A percentile compares a stretch with the other conserved stretches of the same genome.
Evolutionary conservation across 2,113 vertebrate genomes (phyloP).

Genomic region (Nyctereutes procyonoides): DNA sequence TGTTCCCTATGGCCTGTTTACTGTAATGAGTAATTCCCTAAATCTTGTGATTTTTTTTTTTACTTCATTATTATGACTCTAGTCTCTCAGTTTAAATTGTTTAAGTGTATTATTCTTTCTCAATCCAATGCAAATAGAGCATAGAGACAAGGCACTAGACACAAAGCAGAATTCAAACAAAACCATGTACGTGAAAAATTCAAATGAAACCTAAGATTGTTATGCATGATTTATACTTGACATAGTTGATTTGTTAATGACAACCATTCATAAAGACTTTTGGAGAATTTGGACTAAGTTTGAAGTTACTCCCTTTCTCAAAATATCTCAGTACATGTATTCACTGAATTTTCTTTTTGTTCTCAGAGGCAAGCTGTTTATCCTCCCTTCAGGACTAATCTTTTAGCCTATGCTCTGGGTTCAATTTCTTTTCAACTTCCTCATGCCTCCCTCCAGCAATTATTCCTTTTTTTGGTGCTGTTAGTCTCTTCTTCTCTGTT

Average conservation of each 20-base stretch:
- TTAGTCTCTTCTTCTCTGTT: not conserved
- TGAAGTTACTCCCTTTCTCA: slow-evolving; percentile 54
- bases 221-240: slow-evolving; percentile 46
- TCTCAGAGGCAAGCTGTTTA: not conserved
- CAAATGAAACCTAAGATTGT: slow-evolving; percentile 36
- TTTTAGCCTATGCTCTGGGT: not conserved
- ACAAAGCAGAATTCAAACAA: slow-evolving; percentile 43
- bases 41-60: not conserved
- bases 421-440: not conserved
- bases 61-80: not conserved
- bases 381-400: not conserved
- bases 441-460: not conserved
- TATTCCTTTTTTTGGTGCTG: not conserved
- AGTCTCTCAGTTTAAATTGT: slow-evolving; percentile 5
- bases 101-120: not conserved
- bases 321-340: not conserved
- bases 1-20: slow-evolving; percentile 29
- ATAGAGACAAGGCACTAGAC: slow-evolving; percentile 4
- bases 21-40: slow-evolving; percentile 18
- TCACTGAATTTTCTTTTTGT: not conserved
- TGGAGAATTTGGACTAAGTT: slow-evolving; percentile 19
- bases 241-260: slow-evolving; percentile 39
- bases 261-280: slow-evolving; percentile 44
- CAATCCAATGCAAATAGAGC: slow-evolving; percentile 31
- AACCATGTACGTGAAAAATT: slow-evolving; percentile 43